Percentiles rank a stretch among this genome's conserved stretches.
Conservation (phyloP, 2,113 vertebrate species). For the Eleginops maclovinus region DNA sequence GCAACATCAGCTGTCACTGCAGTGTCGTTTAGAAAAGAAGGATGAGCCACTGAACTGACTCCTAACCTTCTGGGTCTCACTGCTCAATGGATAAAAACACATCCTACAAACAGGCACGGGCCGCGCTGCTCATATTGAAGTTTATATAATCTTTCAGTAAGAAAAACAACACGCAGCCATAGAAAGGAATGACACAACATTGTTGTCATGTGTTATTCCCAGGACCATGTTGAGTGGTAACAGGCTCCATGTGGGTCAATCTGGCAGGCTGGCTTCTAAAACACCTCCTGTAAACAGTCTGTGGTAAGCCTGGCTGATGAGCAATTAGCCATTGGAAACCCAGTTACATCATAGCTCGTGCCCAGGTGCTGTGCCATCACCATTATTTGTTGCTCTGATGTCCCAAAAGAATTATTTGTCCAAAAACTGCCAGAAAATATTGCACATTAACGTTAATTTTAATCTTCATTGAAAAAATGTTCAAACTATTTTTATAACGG, state of each 20-base stretch:
- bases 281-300: constrained; percentile 38
- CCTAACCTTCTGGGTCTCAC: background rate
- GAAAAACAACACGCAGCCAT: background rate
- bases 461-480: too few species aligned
- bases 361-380: background rate
- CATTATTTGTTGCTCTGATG: background rate
- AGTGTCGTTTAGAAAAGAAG: background rate
- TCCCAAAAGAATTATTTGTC: too few species aligned
- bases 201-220: constrained; percentile 21
- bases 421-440: too few species aligned
- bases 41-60: background rate
- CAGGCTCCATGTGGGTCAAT: constrained; percentile 61
- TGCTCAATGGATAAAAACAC: background rate
- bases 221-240: constrained; percentile 32
- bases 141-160: background rate
- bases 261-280: constrained; percentile 41
- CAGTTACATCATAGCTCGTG: constrained; percentile 18
- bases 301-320: constrained; percentile 62
- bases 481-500: too few species aligned
- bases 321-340: constrained; percentile 41
- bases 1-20: background rate
- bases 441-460: too few species aligned
- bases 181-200: background rate
- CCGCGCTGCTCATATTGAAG: background rate
- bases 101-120: background rate